Conservation (phyloP, 2,797 vertebrate species). For the Cygnus olor region DNA sequence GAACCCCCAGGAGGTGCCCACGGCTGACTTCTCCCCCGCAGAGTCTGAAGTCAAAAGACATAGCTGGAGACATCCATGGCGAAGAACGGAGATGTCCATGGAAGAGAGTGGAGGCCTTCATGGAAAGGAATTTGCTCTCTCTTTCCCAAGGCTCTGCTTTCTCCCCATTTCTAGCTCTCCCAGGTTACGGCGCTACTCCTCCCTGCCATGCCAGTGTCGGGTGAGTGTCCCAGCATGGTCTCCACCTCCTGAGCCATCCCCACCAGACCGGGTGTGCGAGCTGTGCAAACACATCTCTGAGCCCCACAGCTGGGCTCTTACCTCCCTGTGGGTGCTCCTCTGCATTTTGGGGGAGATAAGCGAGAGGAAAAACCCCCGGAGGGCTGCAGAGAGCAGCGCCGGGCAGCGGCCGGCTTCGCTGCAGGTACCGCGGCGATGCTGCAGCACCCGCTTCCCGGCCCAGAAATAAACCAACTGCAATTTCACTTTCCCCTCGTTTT, state of each 20-base stretch:
- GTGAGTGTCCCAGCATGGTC: fast-evolving
- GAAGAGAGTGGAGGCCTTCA: not conserved
- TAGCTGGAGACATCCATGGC: not conserved
- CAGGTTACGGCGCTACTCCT: not conserved
- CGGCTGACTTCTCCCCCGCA: not conserved
- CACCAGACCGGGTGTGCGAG: not conserved
- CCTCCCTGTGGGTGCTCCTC: not conserved
- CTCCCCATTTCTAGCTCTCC: not conserved
- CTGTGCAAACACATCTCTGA: not conserved
- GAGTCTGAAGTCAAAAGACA: not conserved
- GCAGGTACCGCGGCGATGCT: not conserved
- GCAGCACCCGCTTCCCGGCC: not conserved
- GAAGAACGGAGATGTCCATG: not conserved
- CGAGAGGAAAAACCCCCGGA: not conserved
- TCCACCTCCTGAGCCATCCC: not conserved
- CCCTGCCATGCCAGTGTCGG: no score
- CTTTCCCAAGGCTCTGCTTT: not conserved
- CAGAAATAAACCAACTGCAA: not conserved
- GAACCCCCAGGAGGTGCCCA: not conserved
- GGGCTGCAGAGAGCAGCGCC: not conserved
- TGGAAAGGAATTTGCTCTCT: not conserved
- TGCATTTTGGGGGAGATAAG: not conserved
- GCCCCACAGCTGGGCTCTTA: not conserved
- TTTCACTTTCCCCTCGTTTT: not conserved
- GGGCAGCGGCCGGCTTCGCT: not conserved